These are phyloP conservation scores for Penaeus chinensis DNA, from an alignment of 1,140 invertebrate species.

Conservation along the genomic window DNA sequence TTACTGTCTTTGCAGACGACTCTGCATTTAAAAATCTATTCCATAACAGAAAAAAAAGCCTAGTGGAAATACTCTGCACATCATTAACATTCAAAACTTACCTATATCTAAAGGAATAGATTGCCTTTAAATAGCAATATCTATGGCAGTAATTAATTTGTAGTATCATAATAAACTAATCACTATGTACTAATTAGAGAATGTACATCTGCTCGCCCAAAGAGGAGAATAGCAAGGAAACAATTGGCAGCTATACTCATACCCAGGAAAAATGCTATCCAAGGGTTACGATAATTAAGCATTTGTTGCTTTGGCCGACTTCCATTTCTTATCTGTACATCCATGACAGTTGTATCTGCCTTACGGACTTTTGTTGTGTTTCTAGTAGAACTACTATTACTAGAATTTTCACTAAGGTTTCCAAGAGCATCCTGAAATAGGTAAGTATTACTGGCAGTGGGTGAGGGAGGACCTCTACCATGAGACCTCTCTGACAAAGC, in stretches of 20 bases:
- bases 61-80: too few relatives aligned
- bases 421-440: conserved; percentile 25
- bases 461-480: conserved; percentile 31
- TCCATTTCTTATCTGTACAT: not conserved
- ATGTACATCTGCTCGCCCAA: conserved; percentile 33
- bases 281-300: conserved; percentile 51
- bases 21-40: too few relatives aligned
- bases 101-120: too few relatives aligned
- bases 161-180: too few relatives aligned
- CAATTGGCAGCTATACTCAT: conserved; percentile 62
- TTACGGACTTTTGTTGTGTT: conserved; percentile 4
- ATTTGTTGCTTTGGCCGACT: not conserved
- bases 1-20: too few relatives aligned
- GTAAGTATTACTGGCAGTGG: conserved; percentile 22
- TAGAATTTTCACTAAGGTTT: conserved; percentile 31
- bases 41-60: too few relatives aligned
- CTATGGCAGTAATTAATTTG: too few relatives aligned
- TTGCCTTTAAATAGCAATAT: too few relatives aligned
- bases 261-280: conserved; percentile 60
- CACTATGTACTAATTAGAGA: conserved; percentile 13
- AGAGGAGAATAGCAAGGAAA: conserved; percentile 46
- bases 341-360: not conserved
- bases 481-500: conserved; percentile 25
- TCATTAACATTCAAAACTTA: too few relatives aligned
- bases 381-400: conserved; percentile 1